These are phyloP conservation scores for Caenorhabditis macrosperma DNA, from an alignment of 2,888 invertebrate genomes.

Conservation along the genomic window DNA sequence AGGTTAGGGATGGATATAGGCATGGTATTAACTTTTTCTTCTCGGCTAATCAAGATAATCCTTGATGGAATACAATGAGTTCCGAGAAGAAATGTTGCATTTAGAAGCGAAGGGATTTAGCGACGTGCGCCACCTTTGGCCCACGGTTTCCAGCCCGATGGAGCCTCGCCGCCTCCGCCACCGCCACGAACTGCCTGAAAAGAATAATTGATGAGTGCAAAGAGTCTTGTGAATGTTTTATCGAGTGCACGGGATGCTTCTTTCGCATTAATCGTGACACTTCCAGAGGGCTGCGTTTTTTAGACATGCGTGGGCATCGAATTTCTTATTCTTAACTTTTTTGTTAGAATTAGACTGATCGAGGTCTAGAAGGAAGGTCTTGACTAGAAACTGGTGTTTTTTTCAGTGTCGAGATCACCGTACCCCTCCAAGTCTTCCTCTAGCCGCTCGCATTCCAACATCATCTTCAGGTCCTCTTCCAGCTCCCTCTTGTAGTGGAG, in stretches of 20 bases:
- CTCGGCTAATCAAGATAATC: slow-evolving; percentile 22
- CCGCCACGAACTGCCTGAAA: slow-evolving; percentile 65
- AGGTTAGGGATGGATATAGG: slow-evolving; percentile 24
- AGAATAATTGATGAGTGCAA: background rate
- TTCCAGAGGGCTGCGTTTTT: too few species aligned
- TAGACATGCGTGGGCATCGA: too few species aligned
- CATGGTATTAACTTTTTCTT: slow-evolving; percentile 9
- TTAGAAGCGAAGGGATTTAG: slow-evolving; percentile 3
- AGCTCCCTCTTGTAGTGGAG: background rate
- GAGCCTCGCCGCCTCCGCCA: slow-evolving; percentile 65
- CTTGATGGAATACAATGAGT: background rate
- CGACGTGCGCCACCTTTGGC: slow-evolving; percentile 55
- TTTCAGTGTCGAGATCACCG: too few species aligned
- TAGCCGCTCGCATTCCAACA: slow-evolving; percentile 62
- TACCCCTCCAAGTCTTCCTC: slow-evolving; percentile 69
- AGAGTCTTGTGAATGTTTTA: slow-evolving; percentile 6
- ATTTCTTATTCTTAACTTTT: too few species aligned
- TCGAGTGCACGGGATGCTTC: background rate
- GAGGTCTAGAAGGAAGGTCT: too few species aligned
- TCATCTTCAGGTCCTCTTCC: slow-evolving; percentile 28
- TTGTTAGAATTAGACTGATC: too few species aligned
- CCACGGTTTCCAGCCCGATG: slow-evolving; percentile 70
- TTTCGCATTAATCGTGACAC: too few species aligned
- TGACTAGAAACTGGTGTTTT: too few species aligned
- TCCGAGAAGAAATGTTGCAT: slow-evolving; percentile 8